Percentiles rank a stretch among this genome's conserved stretches.
Conservation (phyloP, 2,797 vertebrate species). For the Octomys mimax region DNA sequence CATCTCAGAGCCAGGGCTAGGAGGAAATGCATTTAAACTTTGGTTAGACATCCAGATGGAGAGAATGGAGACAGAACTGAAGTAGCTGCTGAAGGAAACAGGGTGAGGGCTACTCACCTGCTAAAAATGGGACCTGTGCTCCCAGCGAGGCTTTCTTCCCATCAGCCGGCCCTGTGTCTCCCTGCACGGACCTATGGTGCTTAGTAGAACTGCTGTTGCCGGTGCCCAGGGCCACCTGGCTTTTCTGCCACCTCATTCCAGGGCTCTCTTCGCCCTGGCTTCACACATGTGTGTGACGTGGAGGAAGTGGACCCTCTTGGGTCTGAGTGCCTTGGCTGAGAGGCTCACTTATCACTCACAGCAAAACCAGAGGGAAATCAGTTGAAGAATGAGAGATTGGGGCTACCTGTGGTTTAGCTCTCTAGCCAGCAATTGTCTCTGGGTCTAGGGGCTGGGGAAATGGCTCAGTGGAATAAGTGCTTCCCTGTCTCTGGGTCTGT, state of each 20-base stretch:
- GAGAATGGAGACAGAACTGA: neutral
- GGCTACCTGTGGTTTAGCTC: neutral
- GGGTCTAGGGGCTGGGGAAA: no score
- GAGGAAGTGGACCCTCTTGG: neutral
- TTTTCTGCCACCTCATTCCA: neutral
- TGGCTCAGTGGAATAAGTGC: no score
- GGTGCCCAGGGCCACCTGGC: neutral
- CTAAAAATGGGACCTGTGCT: neutral
- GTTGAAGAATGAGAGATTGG: neutral
- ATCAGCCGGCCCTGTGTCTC: neutral
- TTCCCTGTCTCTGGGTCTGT: neutral
- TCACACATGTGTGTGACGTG: neutral
- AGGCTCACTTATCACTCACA: neutral
- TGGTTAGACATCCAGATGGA: neutral
- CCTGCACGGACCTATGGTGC: neutral
- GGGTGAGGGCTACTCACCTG: neutral
- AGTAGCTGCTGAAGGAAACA: neutral
- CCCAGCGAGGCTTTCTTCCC: neutral
- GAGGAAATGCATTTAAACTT: constrained; percentile 23
- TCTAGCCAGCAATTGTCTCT: neutral
- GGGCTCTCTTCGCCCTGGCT: neutral
- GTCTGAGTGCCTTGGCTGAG: neutral
- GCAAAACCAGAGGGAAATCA: neutral
- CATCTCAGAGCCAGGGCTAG: constrained; percentile 27
- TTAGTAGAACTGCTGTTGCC: neutral